Evolutionary conservation across 2,797 vertebrate species (phyloP).

Genomic region (Phyllotis vaccarum): DNA sequence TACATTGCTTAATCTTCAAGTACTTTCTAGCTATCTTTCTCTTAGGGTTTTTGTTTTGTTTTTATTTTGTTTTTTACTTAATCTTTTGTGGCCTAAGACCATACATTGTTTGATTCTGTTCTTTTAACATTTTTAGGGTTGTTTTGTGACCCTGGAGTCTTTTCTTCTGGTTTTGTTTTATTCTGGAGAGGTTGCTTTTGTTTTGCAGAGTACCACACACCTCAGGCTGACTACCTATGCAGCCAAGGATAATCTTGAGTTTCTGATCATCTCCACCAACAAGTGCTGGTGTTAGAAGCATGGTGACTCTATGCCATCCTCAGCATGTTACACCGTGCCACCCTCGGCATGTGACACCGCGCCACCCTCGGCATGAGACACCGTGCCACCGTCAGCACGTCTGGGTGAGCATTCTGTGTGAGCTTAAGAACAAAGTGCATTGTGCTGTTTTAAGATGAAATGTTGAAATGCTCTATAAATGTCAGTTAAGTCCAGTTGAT

Average conservation of each 20-base stretch:
- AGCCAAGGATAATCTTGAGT: background rate
- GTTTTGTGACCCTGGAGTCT: background rate
- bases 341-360: background rate
- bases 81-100: background rate
- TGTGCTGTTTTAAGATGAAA: background rate
- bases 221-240: background rate
- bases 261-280: background rate
- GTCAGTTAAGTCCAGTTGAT: background rate
- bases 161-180: background rate
- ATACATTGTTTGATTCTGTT: background rate
- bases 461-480: background rate
- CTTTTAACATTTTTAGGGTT: background rate
- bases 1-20: background rate
- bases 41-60: too few relatives aligned
- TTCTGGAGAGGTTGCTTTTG: background rate
- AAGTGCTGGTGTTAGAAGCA: background rate
- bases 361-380: background rate
- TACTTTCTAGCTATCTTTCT: background rate
- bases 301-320: background rate
- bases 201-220: background rate
- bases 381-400: background rate
- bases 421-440: background rate
- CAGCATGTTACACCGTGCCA: background rate
- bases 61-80: background rate
- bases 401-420: background rate